Evolutionary conservation across 2,113 vertebrate genomes (phyloP).

Genomic region (Tupaia tana): DNA sequence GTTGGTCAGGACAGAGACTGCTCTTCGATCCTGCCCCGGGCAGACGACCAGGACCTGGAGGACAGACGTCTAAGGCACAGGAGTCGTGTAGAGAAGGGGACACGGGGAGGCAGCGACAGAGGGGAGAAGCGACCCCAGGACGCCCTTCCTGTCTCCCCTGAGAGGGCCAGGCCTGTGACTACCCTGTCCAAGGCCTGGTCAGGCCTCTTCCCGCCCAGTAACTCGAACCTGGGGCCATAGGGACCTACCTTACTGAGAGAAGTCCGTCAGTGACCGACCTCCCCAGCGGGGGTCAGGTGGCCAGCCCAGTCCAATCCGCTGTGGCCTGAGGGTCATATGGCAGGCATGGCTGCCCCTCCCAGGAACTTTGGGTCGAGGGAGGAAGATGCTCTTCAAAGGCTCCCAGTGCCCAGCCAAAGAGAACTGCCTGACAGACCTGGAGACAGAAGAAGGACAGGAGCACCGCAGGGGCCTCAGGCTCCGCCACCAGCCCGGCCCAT

Average conservation of each 20-base stretch:
- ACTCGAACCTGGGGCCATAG: not conserved
- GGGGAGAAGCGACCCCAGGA: not conserved
- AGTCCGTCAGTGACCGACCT: not conserved
- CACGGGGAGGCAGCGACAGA: no score
- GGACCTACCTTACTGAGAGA: not conserved
- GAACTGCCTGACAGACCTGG: not conserved
- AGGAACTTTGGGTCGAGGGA: not conserved
- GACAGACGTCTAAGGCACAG: rapidly evolving
- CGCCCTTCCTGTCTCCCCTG: not conserved
- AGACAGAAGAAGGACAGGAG: not conserved
- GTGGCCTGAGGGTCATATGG: rapidly evolving
- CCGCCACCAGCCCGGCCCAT: rapidly evolving
- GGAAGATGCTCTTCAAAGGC: not conserved
- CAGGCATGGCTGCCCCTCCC: not conserved
- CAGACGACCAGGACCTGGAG: not conserved
- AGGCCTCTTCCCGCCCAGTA: not conserved
- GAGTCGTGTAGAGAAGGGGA: not conserved
- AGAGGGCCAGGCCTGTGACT: not conserved
- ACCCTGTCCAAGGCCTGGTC: not conserved
- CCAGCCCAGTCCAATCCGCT: not conserved
- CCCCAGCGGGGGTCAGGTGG: not conserved
- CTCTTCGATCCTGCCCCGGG: not conserved
- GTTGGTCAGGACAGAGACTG: not conserved
- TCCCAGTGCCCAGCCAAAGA: not conserved
- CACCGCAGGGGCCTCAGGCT: not conserved